A percentile compares a stretch with the other conserved stretches of the same genome.
Conservation (phyloP, 2,113 vertebrate species). For the Eulemur rufifrons region DNA sequence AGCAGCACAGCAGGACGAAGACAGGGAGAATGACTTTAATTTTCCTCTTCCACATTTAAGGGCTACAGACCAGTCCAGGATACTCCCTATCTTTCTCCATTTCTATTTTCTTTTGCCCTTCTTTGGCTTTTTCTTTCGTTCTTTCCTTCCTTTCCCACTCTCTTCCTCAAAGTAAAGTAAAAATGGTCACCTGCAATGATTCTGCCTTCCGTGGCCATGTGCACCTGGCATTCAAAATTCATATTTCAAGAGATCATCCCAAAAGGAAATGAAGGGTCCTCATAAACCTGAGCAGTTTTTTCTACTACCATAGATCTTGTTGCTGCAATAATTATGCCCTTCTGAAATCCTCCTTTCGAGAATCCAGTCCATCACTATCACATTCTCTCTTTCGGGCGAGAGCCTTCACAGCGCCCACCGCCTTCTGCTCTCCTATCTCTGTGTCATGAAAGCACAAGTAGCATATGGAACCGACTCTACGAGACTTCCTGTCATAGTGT, state of each 20-base stretch:
- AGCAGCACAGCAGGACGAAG: background rate
- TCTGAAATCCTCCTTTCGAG: background rate
- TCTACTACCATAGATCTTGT: background rate
- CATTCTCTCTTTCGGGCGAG: background rate
- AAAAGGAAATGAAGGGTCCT: background rate
- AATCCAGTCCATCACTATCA: background rate
- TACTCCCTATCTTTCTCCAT: background rate
- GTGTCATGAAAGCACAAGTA: background rate
- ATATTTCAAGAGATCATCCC: background rate
- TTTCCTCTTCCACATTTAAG: background rate
- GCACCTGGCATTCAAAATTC: background rate
- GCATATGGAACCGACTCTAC: background rate
- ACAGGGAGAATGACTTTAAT: background rate
- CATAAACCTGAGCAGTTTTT: background rate
- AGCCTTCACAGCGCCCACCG: background rate
- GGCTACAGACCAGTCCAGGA: background rate
- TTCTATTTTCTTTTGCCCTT: background rate
- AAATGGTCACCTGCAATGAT: background rate
- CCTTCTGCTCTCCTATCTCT: background rate
- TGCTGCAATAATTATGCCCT: background rate
- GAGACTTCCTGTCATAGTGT: background rate
- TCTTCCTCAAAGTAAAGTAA: background rate
- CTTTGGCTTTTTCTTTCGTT: background rate
- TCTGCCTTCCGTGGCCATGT: background rate
- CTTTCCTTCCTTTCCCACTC: background rate